Conservation (phyloP, 2,888 invertebrate genomes). For the Ariolimax columbianus region DNA sequence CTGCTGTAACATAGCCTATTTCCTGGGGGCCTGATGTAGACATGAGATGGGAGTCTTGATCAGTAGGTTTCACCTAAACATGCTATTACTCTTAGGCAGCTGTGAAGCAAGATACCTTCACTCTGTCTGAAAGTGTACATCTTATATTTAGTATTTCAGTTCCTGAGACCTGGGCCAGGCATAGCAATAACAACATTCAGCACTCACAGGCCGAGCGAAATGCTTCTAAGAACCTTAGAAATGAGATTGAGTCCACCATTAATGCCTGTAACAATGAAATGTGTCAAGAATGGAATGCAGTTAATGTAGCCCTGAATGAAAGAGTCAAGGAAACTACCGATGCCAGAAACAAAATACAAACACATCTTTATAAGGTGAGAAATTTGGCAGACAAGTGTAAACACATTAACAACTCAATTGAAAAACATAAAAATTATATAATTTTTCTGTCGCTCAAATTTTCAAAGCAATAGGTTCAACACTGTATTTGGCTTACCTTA, state of each 20-base stretch:
- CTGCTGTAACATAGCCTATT: too few relatives aligned
- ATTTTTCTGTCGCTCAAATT: too few relatives aligned
- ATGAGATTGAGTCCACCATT: slow-evolving; percentile 75
- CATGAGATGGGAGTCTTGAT: too few relatives aligned
- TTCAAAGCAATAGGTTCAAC: too few relatives aligned
- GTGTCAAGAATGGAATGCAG: slow-evolving; percentile 79
- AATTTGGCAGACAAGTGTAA: not conserved
- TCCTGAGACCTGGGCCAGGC: slow-evolving; percentile 79
- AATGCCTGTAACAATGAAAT: slow-evolving; percentile 78
- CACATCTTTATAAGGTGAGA: slow-evolving; percentile 77
- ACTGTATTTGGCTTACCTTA: too few relatives aligned
- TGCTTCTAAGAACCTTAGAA: slow-evolving; percentile 76
- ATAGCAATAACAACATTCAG: slow-evolving; percentile 79
- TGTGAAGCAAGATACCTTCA: too few relatives aligned
- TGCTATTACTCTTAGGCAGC: too few relatives aligned
- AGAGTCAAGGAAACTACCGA: slow-evolving; percentile 77
- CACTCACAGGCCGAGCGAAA: slow-evolving; percentile 78
- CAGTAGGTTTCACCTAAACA: too few relatives aligned
- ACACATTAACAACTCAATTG: too few relatives aligned
- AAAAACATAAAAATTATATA: too few relatives aligned
- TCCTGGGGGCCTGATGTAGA: too few relatives aligned
- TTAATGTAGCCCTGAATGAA: slow-evolving; percentile 77
- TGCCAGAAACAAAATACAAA: slow-evolving; percentile 78
- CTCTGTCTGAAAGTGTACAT: not conserved
- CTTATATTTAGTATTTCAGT: slow-evolving; percentile 73